Conservation (phyloP, 1,140 invertebrate genomes). For the Apolygus lucorum region DNA sequence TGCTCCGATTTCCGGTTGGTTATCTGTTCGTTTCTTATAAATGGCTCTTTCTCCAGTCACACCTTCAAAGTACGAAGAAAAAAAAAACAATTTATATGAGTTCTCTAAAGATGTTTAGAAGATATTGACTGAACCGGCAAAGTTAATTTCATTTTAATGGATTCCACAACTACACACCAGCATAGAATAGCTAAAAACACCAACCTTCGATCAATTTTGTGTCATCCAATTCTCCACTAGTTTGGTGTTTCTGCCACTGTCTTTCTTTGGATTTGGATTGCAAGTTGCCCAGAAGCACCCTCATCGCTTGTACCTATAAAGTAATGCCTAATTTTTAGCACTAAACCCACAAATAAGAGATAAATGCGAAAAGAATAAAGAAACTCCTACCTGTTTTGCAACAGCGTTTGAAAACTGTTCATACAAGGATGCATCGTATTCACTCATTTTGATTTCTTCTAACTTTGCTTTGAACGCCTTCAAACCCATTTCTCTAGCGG, state of each 20-base stretch:
- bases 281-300: slow-evolving; percentile 54
- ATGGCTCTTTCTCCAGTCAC: slow-evolving; percentile 86
- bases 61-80: too few species aligned
- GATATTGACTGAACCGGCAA: too few species aligned
- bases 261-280: slow-evolving; percentile 90
- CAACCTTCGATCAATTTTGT: slow-evolving; percentile 86
- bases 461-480: slow-evolving; percentile 82
- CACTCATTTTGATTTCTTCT: slow-evolving; percentile 89
- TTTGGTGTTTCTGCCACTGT: slow-evolving; percentile 86
- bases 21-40: slow-evolving; percentile 71
- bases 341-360: too few species aligned
- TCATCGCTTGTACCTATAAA: slow-evolving; percentile 46
- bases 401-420: slow-evolving; percentile 71
- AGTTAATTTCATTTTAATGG: too few species aligned
- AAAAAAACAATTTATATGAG: not conserved
- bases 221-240: slow-evolving; percentile 91
- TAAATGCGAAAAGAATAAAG: too few species aligned
- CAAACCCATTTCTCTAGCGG: slow-evolving; percentile 85
- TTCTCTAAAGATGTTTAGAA: too few species aligned
- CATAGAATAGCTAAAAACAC: slow-evolving; percentile 2
- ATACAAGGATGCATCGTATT: slow-evolving; percentile 84
- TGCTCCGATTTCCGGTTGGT: slow-evolving; percentile 73
- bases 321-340: slow-evolving; percentile 11
- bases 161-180: too few species aligned
- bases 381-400: slow-evolving; percentile 53